phyloP scores from a whole-genome alignment of 2,113 vertebrate species.

The Bungarus multicinctus region DNA sequence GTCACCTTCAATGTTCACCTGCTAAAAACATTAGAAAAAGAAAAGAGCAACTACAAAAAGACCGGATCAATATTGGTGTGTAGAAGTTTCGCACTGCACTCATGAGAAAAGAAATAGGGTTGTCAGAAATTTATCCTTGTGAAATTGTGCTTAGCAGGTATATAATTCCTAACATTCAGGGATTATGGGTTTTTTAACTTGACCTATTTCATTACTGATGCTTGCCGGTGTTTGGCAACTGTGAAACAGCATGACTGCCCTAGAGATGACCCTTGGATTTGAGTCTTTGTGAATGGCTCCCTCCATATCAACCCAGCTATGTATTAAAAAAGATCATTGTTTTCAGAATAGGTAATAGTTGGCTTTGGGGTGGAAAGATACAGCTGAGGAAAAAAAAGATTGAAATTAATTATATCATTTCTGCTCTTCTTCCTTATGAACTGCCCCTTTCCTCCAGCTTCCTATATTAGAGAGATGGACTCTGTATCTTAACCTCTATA shows the following conservation, averaged over 20 bases:
- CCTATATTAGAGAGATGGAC: too few species aligned
- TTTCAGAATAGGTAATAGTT: background rate
- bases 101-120: background rate
- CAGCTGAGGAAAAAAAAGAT: background rate
- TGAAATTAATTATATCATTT: background rate
- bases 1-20: background rate
- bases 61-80: background rate
- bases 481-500: background rate
- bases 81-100: background rate
- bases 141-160: background rate
- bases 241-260: background rate
- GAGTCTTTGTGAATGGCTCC: background rate
- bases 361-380: background rate
- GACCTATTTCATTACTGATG: background rate
- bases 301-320: background rate
- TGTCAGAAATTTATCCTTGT: background rate
- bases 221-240: background rate
- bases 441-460: background rate
- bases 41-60: background rate
- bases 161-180: background rate
- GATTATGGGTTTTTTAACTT: background rate
- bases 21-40: background rate
- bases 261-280: background rate
- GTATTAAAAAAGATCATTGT: background rate
- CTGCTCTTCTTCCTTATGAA: background rate